Percentiles rank a stretch among this genome's conserved stretches.
Evolutionary conservation across 2,888 invertebrate genomes (phyloP).

Genomic region (Kuschelorhynchus macadamiae): DNA sequence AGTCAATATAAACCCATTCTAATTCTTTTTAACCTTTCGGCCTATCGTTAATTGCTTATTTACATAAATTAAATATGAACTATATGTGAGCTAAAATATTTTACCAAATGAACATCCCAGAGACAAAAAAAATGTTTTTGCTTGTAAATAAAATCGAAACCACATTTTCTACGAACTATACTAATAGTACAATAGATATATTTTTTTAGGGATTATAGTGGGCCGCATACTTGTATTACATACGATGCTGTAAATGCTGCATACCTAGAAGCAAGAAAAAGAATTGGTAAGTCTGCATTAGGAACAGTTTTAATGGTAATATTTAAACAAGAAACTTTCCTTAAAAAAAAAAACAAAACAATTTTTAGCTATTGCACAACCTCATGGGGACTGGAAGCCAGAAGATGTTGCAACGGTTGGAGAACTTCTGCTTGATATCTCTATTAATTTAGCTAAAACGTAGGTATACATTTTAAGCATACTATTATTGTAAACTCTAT

Average conservation of each 20-base stretch:
- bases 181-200: too few relatives aligned
- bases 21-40: too few relatives aligned
- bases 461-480: conserved; percentile 66
- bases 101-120: too few relatives aligned
- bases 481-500: background rate
- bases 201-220: conserved; percentile 78
- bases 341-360: background rate
- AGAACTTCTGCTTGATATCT: conserved; percentile 88
- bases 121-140: too few relatives aligned
- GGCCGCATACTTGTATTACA: conserved; percentile 86
- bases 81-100: too few relatives aligned
- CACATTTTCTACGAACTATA: too few relatives aligned
- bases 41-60: too few relatives aligned
- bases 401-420: conserved; percentile 90
- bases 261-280: conserved; percentile 87
- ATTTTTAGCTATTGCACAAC: conserved; percentile 82
- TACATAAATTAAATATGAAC: too few relatives aligned
- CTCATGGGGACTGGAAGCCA: conserved; percentile 86
- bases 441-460: conserved; percentile 86
- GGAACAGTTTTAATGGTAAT: background rate
- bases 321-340: background rate
- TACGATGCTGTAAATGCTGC: conserved; percentile 92
- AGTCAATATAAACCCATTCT: too few relatives aligned
- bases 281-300: conserved; percentile 83
- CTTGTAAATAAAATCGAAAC: too few relatives aligned